These are phyloP conservation scores for Drosophila virilis DNA, from an alignment of 1,140 invertebrate genomes.

Conservation along the genomic window DNA sequence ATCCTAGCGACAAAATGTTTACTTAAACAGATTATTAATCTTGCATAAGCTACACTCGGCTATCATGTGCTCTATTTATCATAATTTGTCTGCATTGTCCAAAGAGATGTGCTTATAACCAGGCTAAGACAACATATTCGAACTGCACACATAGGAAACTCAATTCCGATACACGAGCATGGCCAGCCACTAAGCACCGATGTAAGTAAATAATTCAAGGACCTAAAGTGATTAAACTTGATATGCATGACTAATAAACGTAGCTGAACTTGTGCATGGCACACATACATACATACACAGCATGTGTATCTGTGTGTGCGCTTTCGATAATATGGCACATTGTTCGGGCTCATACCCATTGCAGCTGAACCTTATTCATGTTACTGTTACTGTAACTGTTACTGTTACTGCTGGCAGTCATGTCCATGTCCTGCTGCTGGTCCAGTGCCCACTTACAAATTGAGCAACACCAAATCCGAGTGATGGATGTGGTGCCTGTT, in stretches of 20 bases:
- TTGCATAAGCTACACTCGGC: no score
- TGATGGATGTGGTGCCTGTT: slow-evolving; percentile 41
- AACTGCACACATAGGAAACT: background rate
- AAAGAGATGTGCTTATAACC: background rate
- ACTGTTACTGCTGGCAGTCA: slow-evolving; percentile 8
- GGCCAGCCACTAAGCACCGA: background rate
- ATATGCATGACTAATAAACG: slow-evolving; percentile 26
- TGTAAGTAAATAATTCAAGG: slow-evolving; percentile 13
- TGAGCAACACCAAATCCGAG: slow-evolving; percentile 34
- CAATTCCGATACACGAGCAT: background rate
- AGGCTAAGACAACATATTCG: background rate
- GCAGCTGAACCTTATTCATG: slow-evolving; percentile 17
- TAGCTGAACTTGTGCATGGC: background rate
- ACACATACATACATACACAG: background rate
- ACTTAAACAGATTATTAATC: no score
- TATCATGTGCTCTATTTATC: background rate
- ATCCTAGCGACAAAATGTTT: no score
- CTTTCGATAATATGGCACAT: slow-evolving; percentile 13
- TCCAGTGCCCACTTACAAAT: slow-evolving; percentile 35
- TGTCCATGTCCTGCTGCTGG: slow-evolving; percentile 21
- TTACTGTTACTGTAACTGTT: slow-evolving; percentile 13
- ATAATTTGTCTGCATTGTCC: background rate
- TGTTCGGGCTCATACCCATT: background rate
- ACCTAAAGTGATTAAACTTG: slow-evolving; percentile 25
- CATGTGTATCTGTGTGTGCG: background rate